Base-by-base conservation (phyloP, 2,797 vertebrate genomes). In the Hapalemur alaotrensis region DNA sequence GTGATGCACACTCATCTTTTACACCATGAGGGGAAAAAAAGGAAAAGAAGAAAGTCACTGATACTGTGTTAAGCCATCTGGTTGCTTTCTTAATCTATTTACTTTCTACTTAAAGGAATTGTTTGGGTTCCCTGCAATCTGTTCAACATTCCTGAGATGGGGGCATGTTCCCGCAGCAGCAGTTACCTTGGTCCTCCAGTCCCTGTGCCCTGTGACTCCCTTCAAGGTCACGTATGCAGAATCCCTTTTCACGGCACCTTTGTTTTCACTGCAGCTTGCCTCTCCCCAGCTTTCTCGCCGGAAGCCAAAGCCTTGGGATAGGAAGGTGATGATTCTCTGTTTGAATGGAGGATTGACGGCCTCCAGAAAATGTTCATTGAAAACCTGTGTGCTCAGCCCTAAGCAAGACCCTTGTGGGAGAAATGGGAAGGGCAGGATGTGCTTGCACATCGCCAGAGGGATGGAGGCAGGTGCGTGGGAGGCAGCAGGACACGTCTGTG, bases 401-500 rank as follows among this genome's bases (percentile, higher is more conserved):
- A n/a, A 54, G 15, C 28, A 61, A 32, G 61, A 73, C 86, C 48
- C 17, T 41, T 1, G 20, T 35, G 86, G 80, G 76, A 78, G 61
- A 20, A 35, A n/a, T 20, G 35, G 43, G 30, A 52, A 48, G 48
- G 63, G 61, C 22, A 67, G 70, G 32, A 7, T 46, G 61, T 8
- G 7, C 73, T 2, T 20, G n/a, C 2, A 1, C 22, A 4, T 61
- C 25, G 1, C 22, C 18, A 13, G 46, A 23, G 14, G 30, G 30
- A 8, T 35, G 3, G n/a, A 35, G 38, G 18, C 4, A 7, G 4
- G n/a, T 20, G 8, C 0, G 0, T 7, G 13, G 3, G n/a, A 35
- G 38, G 18, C 4, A 7, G 4, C 0, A 11, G 73, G 76, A 46
- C 17, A 73, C 0, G 30, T 35, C 57, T 84, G 25, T 5, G 4